Conservation (phyloP, 2,888 invertebrate species). For the Sthenelais limicola region DNA sequence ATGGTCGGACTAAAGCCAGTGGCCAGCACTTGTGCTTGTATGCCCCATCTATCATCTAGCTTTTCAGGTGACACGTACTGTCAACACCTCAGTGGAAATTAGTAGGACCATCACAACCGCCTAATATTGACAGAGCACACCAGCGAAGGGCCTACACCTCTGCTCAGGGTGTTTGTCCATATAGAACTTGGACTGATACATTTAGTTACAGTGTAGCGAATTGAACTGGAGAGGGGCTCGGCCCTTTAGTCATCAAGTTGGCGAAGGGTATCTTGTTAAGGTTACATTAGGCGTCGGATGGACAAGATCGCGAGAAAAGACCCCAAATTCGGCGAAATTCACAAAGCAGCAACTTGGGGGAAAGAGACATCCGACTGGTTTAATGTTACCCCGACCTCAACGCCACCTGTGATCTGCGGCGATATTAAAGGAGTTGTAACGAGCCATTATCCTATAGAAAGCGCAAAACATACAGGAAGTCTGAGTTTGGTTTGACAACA, state of each 20-base stretch:
- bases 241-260: too few species aligned
- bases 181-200: conserved; percentile 5
- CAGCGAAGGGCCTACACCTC: not conserved
- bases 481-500: conserved; percentile 37
- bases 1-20: conserved; percentile 12
- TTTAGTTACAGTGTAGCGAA: conserved; percentile 15
- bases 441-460: conserved; percentile 34
- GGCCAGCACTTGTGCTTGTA: not conserved
- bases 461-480: conserved; percentile 34
- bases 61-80: conserved; percentile 11
- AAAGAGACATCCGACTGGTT: not conserved
- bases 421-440: conserved; percentile 29
- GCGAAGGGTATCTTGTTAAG: too few species aligned
- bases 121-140: conserved; percentile 16
- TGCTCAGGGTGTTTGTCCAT: not conserved
- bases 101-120: conserved; percentile 20
- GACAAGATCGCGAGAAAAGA: too few species aligned
- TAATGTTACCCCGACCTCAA: not conserved
- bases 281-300: too few species aligned
- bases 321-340: too few species aligned
- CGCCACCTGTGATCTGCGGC: conserved; percentile 17
- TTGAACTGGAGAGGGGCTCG: too few species aligned
- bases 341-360: too few species aligned
- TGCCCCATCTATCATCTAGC: not conserved
- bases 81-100: conserved; percentile 16